Evolutionary conservation across 2,888 invertebrate species (phyloP).

Genomic region (Caradrina kadenii): DNA sequence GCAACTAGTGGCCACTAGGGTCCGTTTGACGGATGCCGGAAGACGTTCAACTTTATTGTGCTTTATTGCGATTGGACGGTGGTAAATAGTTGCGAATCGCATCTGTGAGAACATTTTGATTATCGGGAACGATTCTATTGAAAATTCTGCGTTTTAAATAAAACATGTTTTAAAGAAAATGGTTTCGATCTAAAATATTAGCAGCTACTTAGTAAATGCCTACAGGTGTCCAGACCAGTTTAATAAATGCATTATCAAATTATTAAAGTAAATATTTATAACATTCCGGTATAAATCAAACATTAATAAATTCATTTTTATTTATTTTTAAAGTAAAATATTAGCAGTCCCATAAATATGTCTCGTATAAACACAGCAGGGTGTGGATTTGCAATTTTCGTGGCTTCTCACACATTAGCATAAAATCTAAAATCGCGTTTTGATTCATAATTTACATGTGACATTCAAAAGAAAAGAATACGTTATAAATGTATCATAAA

Average conservation of each 20-base stretch:
- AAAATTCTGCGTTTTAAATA: slow-evolving; percentile 62
- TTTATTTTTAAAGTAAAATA: slow-evolving; percentile 58
- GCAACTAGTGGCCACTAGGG: slow-evolving; percentile 78
- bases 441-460: slow-evolving; percentile 51
- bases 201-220: slow-evolving; percentile 25
- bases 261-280: slow-evolving; percentile 47
- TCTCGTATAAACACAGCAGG: slow-evolving; percentile 73
- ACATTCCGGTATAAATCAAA: slow-evolving; percentile 46
- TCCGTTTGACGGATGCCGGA: slow-evolving; percentile 86
- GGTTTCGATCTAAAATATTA: slow-evolving; percentile 26
- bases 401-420: slow-evolving; percentile 72
- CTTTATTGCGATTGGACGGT: slow-evolving; percentile 84
- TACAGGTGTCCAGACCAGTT: slow-evolving; percentile 26
- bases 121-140: slow-evolving; percentile 68
- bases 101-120: slow-evolving; percentile 73
- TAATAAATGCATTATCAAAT: slow-evolving; percentile 40
- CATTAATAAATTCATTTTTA: slow-evolving; percentile 53
- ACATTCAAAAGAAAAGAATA: slow-evolving; percentile 48
- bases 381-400: slow-evolving; percentile 71
- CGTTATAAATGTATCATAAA: slow-evolving; percentile 31
- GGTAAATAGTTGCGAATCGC: slow-evolving; percentile 77
- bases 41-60: slow-evolving; percentile 84
- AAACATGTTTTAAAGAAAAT: slow-evolving; percentile 45
- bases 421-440: slow-evolving; percentile 68
- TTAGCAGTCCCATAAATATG: slow-evolving; percentile 70